Conservation (phyloP, 2,888 invertebrate species). For the Endomychus coccineus region DNA sequence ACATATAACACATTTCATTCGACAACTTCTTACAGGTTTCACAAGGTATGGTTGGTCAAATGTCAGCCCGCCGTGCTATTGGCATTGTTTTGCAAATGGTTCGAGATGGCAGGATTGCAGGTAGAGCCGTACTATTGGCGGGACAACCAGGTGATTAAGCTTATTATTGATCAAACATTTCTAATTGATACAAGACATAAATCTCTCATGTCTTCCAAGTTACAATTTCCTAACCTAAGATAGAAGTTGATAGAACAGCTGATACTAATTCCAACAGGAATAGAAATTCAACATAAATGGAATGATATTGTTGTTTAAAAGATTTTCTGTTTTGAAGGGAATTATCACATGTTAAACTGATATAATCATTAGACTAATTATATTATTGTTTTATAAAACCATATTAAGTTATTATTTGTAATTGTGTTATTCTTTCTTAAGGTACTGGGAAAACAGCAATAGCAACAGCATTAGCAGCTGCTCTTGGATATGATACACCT, state of each 20-base stretch:
- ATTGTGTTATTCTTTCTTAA: conserved; percentile 19
- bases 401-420: too few species aligned
- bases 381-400: too few species aligned
- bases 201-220: too few species aligned
- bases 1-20: conserved; percentile 1
- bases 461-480: conserved; percentile 93
- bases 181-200: too few species aligned
- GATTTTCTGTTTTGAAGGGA: too few species aligned
- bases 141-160: conserved; percentile 75
- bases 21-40: conserved; percentile 51
- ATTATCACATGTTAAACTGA: too few species aligned
- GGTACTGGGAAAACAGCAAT: conserved; percentile 93
- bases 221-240: too few species aligned
- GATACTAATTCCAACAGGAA: too few species aligned
- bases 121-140: conserved; percentile 87
- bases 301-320: too few species aligned
- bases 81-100: conserved; percentile 97
- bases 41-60: conserved; percentile 96
- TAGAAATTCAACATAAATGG: too few species aligned
- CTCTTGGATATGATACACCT: conserved; percentile 89
- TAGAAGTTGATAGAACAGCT: too few species aligned
- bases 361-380: too few species aligned
- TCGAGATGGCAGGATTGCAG: conserved; percentile 96
- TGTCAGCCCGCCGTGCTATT: conserved; percentile 86
- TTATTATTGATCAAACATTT: conserved; percentile 23